These are phyloP conservation scores for Limnephilus auricula DNA, from an alignment of 2,888 invertebrate species.

Conservation along the genomic window DNA sequence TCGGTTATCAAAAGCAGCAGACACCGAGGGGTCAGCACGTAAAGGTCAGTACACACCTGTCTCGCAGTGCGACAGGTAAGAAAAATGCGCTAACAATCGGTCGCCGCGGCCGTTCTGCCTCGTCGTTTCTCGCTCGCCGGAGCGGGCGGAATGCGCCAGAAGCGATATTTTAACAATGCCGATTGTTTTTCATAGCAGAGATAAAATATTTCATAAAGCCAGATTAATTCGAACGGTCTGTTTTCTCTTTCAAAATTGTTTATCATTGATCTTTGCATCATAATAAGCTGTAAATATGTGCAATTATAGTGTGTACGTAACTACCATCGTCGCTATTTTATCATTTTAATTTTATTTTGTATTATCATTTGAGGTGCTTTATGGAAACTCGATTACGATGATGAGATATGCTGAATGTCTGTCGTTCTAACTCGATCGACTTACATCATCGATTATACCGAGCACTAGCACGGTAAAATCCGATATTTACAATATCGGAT, in stretches of 20 bases:
- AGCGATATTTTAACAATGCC: constrained; percentile 64
- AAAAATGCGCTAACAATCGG: constrained; percentile 35
- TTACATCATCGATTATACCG: no score
- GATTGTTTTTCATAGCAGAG: constrained; percentile 61
- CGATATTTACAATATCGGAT: no score
- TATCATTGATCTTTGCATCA: background rate
- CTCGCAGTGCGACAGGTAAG: background rate
- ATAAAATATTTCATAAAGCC: constrained; percentile 51
- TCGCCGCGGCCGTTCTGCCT: background rate
- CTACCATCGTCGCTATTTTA: background rate
- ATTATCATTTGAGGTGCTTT: background rate
- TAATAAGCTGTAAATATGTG: background rate
- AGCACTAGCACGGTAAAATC: no score
- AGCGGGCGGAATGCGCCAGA: constrained; percentile 59
- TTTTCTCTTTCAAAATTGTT: background rate
- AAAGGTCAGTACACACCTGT: background rate
- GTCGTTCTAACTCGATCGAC: background rate
- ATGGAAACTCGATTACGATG: background rate
- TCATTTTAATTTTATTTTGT: no score
- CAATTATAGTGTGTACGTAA: background rate
- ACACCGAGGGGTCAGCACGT: background rate
- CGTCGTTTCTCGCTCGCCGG: constrained; percentile 4
- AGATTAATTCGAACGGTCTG: constrained; percentile 5
- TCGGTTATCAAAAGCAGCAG: background rate
- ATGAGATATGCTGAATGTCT: background rate